Base-by-base conservation (phyloP, 1,140 invertebrate genomes). In the Dreissena polymorpha region DNA sequence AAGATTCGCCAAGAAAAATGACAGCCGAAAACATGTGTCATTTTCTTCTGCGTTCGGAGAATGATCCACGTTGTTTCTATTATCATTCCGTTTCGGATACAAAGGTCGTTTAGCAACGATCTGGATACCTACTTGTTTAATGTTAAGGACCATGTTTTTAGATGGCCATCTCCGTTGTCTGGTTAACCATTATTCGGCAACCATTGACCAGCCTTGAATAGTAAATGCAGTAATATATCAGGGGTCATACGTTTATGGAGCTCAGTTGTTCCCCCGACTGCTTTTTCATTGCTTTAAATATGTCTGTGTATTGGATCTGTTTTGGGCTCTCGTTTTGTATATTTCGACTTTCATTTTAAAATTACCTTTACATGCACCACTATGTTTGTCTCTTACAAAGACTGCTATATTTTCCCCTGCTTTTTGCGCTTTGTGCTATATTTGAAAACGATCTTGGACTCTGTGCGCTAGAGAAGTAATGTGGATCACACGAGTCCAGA, bases 51-150 rank as follows among this genome's bases (percentile, higher is more conserved):
- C 7, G n/a, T 29, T 16, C 23, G 70, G 14, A n/a, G 57, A 60
- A 60, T 60, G 16, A 23, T 60, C 57, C 21, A 5, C 57, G 16
- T 60, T 60, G 16, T 18, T 60, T 60, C 16, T 18, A 60, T 60
- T 10, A 2, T 10, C 57, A 23, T 60, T 60, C 16, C 2, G 57
- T 3, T 60, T 10, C 16, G 57, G 21, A 10, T 5, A 60, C 16
- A 60, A 23, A n/a, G 68, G 68, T 39, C 68, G 68, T 49, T 70
- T 70, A 16, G 68, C 25, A 39, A 70, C 68, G 49, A 70, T 49
- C n/a, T 70, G 68, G n/a, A 0, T 39, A 70, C 68, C 68, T 39
- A n/a, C 5, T 39, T 70, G 8, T 39, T 39, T 14, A 39, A 70
- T 21, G 10, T 1, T 49, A 6, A 5, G 68, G 8, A 70, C 49